These are phyloP conservation scores for Isaurus tuberculatus DNA, from an alignment of 92 coral and sea anemone species.

Conservation along the genomic window DNA sequence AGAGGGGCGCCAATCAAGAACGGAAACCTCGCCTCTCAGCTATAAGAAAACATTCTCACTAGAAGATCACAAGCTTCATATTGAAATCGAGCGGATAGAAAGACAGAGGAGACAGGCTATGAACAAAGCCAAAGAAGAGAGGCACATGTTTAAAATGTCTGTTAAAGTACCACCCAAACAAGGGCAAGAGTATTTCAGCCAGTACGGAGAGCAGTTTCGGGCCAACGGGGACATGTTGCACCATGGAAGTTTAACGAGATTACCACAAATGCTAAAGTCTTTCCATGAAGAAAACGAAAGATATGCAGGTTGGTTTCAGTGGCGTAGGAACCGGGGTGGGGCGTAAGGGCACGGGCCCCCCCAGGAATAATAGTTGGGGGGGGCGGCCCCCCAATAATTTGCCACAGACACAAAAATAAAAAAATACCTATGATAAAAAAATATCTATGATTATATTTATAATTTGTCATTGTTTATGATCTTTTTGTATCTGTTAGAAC, in stretches of 20 bases:
- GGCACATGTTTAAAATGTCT: slow-evolving; percentile 81
- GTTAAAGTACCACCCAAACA: slow-evolving; percentile 52
- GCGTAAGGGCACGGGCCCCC: too few species aligned
- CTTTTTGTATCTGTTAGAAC: too few species aligned
- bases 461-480: too few species aligned
- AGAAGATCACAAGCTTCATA: slow-evolving; percentile 71
- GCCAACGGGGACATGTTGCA: slow-evolving; percentile 82
- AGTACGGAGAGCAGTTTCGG: slow-evolving; percentile 77
- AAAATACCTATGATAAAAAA: too few species aligned
- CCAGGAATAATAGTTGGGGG: too few species aligned
- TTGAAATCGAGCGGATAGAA: slow-evolving; percentile 65
- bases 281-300: slow-evolving; percentile 13
- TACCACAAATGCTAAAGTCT: slow-evolving; percentile 36
- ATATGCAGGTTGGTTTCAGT: slow-evolving; percentile 13
- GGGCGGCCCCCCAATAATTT: too few species aligned
- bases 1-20: background rate
- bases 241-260: background rate
- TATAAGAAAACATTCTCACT: slow-evolving; percentile 60
- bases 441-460: too few species aligned
- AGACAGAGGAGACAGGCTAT: slow-evolving; percentile 73
- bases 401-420: too few species aligned
- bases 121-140: slow-evolving; percentile 66
- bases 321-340: too few species aligned
- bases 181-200: slow-evolving; percentile 69
- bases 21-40: background rate